Conservation (phyloP, 2,113 vertebrate genomes). For the Scopus umbretta region DNA sequence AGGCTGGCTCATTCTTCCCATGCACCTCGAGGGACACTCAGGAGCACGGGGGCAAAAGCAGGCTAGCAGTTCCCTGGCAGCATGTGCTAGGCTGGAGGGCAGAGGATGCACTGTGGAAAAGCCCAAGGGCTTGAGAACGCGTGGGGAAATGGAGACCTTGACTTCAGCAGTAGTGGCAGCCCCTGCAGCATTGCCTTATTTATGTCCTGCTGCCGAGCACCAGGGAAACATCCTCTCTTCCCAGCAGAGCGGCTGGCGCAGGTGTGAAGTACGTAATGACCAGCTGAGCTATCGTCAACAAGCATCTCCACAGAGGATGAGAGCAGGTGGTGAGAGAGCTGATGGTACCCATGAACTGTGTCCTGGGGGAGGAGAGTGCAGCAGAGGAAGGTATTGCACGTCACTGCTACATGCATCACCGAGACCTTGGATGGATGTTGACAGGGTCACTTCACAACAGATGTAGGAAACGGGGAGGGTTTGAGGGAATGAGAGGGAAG, state of each 20-base stretch:
- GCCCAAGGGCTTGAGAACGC: neutral
- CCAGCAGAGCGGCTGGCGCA: fast-evolving
- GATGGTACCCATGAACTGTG: fast-evolving
- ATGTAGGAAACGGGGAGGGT: neutral
- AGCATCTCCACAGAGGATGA: neutral
- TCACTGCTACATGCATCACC: neutral
- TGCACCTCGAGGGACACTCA: neutral
- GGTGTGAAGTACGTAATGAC: neutral
- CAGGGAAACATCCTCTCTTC: neutral
- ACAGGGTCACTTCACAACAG: neutral
- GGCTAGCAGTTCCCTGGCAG: neutral
- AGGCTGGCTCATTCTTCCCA: neutral
- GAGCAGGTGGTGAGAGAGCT: neutral
- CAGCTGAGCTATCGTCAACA: neutral
- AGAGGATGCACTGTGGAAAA: neutral
- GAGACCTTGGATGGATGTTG: neutral
- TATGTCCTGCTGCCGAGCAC: neutral
- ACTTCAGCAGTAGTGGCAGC: neutral
- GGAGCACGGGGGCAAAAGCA: neutral
- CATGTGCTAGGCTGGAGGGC: no score
- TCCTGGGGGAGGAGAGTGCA: neutral
- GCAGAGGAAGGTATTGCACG: neutral
- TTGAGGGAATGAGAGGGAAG: neutral
- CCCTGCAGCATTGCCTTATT: neutral
- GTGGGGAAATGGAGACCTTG: neutral